These are phyloP conservation scores for Melanitta fusca DNA, from an alignment of 2,797 vertebrate species.

Conservation along the genomic window DNA sequence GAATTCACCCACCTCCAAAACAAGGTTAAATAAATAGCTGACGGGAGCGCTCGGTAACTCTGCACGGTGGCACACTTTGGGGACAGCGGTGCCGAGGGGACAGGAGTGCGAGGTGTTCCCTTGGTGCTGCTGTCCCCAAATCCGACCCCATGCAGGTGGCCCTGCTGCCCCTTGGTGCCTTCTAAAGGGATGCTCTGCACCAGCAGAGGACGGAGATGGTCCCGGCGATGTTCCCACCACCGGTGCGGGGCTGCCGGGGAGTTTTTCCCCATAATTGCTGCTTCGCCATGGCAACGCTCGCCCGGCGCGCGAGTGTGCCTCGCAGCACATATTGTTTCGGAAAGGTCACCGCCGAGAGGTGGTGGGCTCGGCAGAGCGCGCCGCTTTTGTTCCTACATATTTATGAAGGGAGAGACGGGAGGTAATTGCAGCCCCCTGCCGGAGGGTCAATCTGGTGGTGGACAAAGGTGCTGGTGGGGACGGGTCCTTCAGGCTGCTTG, in stretches of 20 bases:
- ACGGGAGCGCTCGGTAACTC: slow-evolving; percentile 9
- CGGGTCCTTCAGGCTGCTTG: fast-evolving
- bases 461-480: not conserved
- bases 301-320: slow-evolving; percentile 39
- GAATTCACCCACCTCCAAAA: slow-evolving; percentile 61
- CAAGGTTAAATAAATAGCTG: slow-evolving; percentile 72
- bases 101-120: too few species aligned
- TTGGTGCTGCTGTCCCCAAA: not conserved
- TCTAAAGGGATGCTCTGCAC: not conserved
- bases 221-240: not conserved
- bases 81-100: not conserved
- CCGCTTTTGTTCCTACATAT: not conserved
- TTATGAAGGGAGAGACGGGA: not conserved
- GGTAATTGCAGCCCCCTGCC: not conserved
- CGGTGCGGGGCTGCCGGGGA: not conserved
- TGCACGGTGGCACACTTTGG: not conserved
- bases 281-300: slow-evolving; percentile 74
- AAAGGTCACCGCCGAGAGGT: slow-evolving; percentile 63
- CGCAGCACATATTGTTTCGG: slow-evolving; percentile 41
- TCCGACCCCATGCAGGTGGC: too few species aligned
- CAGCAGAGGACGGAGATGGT: not conserved
- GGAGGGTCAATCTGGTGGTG: not conserved
- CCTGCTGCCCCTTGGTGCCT: not conserved
- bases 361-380: slow-evolving; percentile 23
- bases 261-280: not conserved